phyloP scores from a whole-genome alignment of 2,888 invertebrate species.

The Panzeria rudis region DNA sequence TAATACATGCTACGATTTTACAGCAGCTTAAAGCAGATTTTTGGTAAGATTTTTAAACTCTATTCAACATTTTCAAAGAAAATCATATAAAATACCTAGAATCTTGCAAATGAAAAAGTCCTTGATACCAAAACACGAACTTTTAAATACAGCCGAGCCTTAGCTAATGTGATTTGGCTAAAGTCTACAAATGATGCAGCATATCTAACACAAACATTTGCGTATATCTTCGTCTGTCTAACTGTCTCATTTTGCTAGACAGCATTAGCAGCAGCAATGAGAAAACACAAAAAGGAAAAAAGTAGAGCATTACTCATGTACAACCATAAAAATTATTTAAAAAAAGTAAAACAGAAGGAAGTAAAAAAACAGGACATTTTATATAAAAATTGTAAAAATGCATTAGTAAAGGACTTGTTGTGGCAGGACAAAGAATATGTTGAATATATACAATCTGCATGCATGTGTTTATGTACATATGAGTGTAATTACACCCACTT shows the following conservation, averaged over 20 bases:
- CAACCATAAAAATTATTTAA: conserved; percentile 10
- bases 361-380: conserved; percentile 37
- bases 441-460: not conserved
- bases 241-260: conserved; percentile 18
- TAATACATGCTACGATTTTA: too few species aligned
- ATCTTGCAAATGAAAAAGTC: too few species aligned
- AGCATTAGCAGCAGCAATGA: conserved; percentile 12
- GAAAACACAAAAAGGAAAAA: conserved; percentile 42
- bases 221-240: not conserved
- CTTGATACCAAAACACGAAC: not conserved
- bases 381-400: conserved; percentile 35
- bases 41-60: too few species aligned
- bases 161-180: conserved; percentile 21
- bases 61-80: too few species aligned
- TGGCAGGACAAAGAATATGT: conserved; percentile 62
- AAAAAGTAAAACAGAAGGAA: conserved; percentile 45
- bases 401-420: conserved; percentile 74
- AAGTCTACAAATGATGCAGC: conserved; percentile 31
- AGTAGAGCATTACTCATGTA: conserved; percentile 41
- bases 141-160: conserved; percentile 13
- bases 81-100: too few species aligned
- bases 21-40: too few species aligned
- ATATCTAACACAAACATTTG: conserved; percentile 36
- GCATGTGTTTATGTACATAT: not conserved
- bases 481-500: not conserved